Conservation (phyloP, 30 jellyfish, hydroid and myxozoan species). For the Hydractinia symbiolongicarpus region DNA sequence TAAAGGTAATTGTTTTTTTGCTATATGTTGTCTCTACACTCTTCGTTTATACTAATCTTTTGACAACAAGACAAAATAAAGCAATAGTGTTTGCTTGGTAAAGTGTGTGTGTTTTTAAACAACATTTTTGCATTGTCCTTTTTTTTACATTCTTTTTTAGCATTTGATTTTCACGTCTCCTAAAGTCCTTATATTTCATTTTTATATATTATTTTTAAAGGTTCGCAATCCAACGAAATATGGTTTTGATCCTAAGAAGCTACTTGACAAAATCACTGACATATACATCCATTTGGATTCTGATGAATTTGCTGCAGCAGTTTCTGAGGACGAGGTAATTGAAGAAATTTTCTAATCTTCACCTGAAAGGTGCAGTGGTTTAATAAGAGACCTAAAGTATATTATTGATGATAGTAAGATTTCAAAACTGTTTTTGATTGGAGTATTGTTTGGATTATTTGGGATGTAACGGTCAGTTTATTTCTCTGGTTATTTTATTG, state of each 20-base stretch:
- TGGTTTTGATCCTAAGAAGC: slow-evolving; percentile 91
- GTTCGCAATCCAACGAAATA: slow-evolving; percentile 80
- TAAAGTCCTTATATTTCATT: too few relatives aligned
- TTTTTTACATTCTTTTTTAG: too few relatives aligned
- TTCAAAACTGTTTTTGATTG: neutral
- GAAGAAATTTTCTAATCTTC: neutral
- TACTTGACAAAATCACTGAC: slow-evolving; percentile 58
- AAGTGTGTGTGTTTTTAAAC: too few relatives aligned
- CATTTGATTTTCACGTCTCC: too few relatives aligned
- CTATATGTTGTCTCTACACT: too few relatives aligned
- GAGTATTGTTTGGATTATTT: neutral
- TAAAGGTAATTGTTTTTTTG: slow-evolving; percentile 42
- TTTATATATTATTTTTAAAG: slow-evolving; percentile 27
- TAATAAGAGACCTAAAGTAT: neutral
- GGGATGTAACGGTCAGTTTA: neutral
- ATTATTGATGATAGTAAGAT: neutral
- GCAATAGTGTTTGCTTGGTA: too few relatives aligned
- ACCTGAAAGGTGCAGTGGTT: neutral
- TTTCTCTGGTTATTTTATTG: neutral
- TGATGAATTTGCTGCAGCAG: slow-evolving; percentile 74
- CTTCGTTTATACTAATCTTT: too few relatives aligned
- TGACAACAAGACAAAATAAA: too few relatives aligned
- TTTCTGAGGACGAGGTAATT: slow-evolving; percentile 86
- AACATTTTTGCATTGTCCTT: too few relatives aligned
- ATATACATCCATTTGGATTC: slow-evolving; percentile 75